Conservation (phyloP, 1,140 invertebrate genomes). For the Heliconius hermathena region DNA sequence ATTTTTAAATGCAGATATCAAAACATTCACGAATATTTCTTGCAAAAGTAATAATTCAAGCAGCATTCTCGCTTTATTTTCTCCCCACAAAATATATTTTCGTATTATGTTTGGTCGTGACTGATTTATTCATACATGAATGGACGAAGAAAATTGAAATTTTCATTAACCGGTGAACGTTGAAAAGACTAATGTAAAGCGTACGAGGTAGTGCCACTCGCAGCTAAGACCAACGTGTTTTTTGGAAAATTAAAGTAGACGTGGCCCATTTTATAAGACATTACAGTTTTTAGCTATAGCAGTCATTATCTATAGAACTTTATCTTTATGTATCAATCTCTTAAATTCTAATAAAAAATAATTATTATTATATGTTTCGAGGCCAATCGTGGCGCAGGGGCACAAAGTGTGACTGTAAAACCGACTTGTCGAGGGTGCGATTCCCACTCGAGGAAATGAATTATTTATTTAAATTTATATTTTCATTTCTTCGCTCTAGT, state of each 20-base stretch:
- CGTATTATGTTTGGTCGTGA: slow-evolving; percentile 38
- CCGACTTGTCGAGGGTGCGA: too few species aligned
- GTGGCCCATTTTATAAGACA: not conserved
- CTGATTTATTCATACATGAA: slow-evolving; percentile 42
- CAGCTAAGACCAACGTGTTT: slow-evolving; percentile 15
- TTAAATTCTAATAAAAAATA: too few species aligned
- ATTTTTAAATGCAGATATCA: not conserved
- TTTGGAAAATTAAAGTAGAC: not conserved
- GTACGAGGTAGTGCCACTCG: slow-evolving; percentile 47
- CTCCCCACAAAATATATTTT: slow-evolving; percentile 35
- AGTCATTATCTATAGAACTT: too few species aligned
- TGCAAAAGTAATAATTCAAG: slow-evolving; percentile 23
- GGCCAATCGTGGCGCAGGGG: too few species aligned
- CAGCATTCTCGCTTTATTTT: slow-evolving; percentile 30
- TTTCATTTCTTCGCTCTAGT: too few species aligned
- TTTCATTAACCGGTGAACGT: slow-evolving; percentile 41
- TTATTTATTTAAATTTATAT: too few species aligned
- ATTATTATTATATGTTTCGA: too few species aligned
- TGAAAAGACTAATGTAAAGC: slow-evolving; percentile 45
- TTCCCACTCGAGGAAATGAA: too few species aligned
- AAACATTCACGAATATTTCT: not conserved
- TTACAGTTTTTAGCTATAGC: too few species aligned
- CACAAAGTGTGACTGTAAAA: too few species aligned
- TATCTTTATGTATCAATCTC: too few species aligned
- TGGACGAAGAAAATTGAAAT: slow-evolving; percentile 46